These are phyloP conservation scores for Leuciscus waleckii DNA, from an alignment of 2,797 vertebrate species.

Conservation along the genomic window DNA sequence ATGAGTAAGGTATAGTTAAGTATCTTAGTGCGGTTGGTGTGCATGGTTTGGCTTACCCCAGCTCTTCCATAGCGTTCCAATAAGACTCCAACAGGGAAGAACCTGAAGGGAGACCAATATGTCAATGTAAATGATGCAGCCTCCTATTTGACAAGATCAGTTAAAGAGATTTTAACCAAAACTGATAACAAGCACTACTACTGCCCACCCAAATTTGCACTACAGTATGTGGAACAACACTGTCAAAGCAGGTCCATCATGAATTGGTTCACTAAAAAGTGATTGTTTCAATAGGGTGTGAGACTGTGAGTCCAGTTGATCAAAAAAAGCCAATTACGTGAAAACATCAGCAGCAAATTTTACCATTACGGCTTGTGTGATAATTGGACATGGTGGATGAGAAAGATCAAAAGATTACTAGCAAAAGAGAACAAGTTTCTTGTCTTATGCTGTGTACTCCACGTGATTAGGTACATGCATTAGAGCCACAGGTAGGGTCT, in stretches of 20 bases:
- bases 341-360: slow-evolving; percentile 4
- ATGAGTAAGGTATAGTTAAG: not conserved
- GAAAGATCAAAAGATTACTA: slow-evolving; percentile 44
- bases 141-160: not conserved
- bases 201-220: not conserved
- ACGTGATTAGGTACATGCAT: slow-evolving; percentile 38
- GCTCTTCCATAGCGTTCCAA: slow-evolving; percentile 16
- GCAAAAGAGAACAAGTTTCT: slow-evolving; percentile 11
- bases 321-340: not conserved
- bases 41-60: not conserved
- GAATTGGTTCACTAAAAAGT: not conserved
- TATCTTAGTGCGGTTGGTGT: not conserved
- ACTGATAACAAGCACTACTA: not conserved
- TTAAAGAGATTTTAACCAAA: not conserved
- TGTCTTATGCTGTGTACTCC: not conserved
- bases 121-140: not conserved
- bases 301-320: not conserved
- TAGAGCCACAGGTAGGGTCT: slow-evolving; percentile 27
- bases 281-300: not conserved
- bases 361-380: not conserved
- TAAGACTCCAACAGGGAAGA: slow-evolving; percentile 14
- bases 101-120: slow-evolving; percentile 29
- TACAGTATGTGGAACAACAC: not conserved
- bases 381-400: slow-evolving; percentile 31
- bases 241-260: not conserved